phyloP scores from a whole-genome alignment of 2,113 vertebrate species.

The Salvelinus namaycush region DNA sequence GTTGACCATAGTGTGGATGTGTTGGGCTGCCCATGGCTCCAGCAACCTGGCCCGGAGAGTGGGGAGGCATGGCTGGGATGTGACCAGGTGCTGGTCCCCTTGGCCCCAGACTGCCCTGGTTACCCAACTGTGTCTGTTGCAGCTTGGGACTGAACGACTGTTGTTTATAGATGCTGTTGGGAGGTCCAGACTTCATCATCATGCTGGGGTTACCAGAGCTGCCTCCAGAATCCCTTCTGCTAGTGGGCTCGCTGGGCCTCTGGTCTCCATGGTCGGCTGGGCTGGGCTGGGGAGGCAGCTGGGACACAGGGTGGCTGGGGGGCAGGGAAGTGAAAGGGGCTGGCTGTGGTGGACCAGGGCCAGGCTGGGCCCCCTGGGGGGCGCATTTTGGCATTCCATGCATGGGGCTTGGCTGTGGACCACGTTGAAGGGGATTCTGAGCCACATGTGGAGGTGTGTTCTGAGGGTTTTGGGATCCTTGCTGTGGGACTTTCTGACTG shows the following conservation, averaged over 20 bases:
- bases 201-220: constrained; percentile 11
- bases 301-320: constrained; percentile 66
- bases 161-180: constrained; percentile 53
- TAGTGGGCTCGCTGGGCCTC: constrained; percentile 62
- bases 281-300: constrained; percentile 60
- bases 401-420: constrained; percentile 48
- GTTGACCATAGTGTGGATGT: constrained; percentile 60
- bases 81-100: constrained; percentile 32
- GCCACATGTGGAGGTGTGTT: constrained; percentile 37
- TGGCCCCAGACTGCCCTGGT: constrained; percentile 12
- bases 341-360: constrained; percentile 55
- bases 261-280: constrained; percentile 68
- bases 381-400: constrained; percentile 51
- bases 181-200: constrained; percentile 38
- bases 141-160: constrained; percentile 59
- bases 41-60: constrained; percentile 55
- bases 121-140: constrained; percentile 48
- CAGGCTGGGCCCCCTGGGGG: constrained; percentile 48
- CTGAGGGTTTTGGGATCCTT: constrained; percentile 10
- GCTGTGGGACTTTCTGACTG: constrained; percentile 19
- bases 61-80: constrained; percentile 44
- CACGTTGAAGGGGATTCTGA: constrained; percentile 31
- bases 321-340: constrained; percentile 65
- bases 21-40: constrained; percentile 49
- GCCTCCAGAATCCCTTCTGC: constrained; percentile 31